Evolutionary conservation across 2,113 vertebrate species (phyloP), one percentile per base, ranked within the genome.

Genomic region (Xiphophorus hellerii): DNA sequence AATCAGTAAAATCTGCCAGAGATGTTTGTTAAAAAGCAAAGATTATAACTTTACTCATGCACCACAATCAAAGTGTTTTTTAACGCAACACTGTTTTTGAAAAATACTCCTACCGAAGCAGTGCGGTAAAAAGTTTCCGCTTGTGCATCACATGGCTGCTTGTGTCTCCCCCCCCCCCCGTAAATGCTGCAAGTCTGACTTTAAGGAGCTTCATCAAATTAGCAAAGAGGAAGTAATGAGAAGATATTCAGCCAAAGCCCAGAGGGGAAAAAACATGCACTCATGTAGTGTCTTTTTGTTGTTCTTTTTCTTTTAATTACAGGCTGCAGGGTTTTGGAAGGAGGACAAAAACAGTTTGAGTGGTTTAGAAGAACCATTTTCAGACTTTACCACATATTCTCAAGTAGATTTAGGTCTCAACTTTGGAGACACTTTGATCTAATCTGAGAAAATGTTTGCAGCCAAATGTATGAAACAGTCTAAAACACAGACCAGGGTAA

Each of bases 121-220:
- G 17, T 66, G 35, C 2, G 51, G 37, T 63, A 44, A 62, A 37
- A 62, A 63, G 62, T 62, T 44, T 17, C 61, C 6, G 29, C 17
- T 77, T 67, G 13, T 51, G 62, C 61, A 66, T 84, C 71, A 67
- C 63, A 72, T 20, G 15, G 42, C 54, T 12, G 42, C 73, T 83
- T 58, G 14, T 8, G 1, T 17, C 1, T 0, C 7, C n/a, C n/a
- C 33, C 33, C 33, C 35, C 13, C 5, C 25, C 73, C 72, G 54
- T 35, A 51, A 80, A 75, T 29, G 70, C 73, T 42, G 37, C 64
- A 7, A 44, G 44, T 61, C 44, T 30, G 39, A 30, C 69, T 78
- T 65, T 27, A 1, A 61, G 81, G 48, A 69, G 58, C 7, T 69
- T 84, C 61, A 72, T 84, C 67, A 78, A 73, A 75, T 44, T 28